phyloP scores from a whole-genome alignment of 2,113 vertebrate genomes.

The Gnathonemus echidnorhynchus region DNA sequence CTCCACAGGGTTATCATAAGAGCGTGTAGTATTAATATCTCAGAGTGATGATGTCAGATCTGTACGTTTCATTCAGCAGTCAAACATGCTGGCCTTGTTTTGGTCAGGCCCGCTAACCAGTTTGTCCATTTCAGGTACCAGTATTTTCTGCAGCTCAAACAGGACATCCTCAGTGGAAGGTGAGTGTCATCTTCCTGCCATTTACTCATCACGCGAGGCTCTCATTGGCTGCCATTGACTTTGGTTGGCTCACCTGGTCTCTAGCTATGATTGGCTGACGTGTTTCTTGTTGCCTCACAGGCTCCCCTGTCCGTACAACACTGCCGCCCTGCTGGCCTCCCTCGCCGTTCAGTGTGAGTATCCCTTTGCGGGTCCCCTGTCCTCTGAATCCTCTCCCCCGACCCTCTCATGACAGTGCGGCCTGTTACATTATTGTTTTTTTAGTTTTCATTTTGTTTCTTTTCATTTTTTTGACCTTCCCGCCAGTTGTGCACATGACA shows the following conservation, averaged over 20 bases:
- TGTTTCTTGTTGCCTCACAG: constrained; percentile 51
- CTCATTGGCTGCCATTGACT: neutral
- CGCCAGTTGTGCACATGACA: neutral
- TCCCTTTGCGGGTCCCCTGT: neutral
- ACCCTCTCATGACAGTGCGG: neutral
- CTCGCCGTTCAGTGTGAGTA: constrained; percentile 96
- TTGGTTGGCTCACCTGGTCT: neutral
- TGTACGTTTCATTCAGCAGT: neutral
- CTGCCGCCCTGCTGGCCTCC: constrained; percentile 90
- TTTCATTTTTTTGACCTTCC: neutral
- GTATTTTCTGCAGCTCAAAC: constrained; percentile 96
- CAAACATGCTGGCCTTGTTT: neutral
- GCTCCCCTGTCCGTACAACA: constrained; percentile 90
- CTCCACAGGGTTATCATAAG: neutral
- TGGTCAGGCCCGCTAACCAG: neutral
- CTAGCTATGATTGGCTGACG: neutral
- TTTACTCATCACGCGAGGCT: neutral
- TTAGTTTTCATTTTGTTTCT: neutral
- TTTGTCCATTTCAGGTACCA: constrained; percentile 75
- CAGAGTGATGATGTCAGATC: neutral
- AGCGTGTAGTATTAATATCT: neutral
- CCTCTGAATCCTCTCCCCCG: neutral
- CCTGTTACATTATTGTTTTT: neutral
- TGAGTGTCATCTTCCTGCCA: constrained; percentile 45
- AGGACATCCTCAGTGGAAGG: constrained; percentile 93